Evolutionary conservation across 2,113 vertebrate genomes (phyloP), one percentile per base, ranked within the genome.

Genomic region (Marmota flaviventris): DNA sequence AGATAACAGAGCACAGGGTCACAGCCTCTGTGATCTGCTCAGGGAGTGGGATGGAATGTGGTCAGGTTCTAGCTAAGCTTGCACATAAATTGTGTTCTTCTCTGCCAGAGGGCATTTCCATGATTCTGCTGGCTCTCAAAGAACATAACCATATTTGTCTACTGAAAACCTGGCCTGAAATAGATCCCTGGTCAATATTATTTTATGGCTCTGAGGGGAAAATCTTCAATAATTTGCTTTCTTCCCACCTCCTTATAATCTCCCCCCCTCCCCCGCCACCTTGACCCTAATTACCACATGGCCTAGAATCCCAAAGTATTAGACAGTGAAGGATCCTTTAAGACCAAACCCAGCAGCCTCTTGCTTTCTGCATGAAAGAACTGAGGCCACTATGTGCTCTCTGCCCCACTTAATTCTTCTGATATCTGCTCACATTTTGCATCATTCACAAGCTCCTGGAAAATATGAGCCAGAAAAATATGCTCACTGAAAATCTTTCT

Each of bases 351-450:
- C 48, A 82, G 82, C 45, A 94, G 88, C 17, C 37, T 95, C 77
- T 89, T 79, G 85, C 69, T 94, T 94, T 93, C 82, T 82, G 39
- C 42, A 22, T 65, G 53, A 88, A 9, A 93, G 93, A 88, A 93
- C 45, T 20, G 75, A 95, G 75, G 34, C 93, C 39, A 78, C 69
- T 85, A 17, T 51, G 32, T 96, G 76, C 78, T 93, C 94, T 76
- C 89, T 94, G 73, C 51, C 34, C 42, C 82, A 91, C 34, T 94
- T 91, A 89, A 93, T 93, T 95, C 75, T 96, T 91, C 83, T 69
- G 73, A 24, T 95, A 92, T 20, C 69, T 63, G 32, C 72, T 69
- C 78, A 91, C 16, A 83, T 86, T 93, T 84, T 93, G 32, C n/a
- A 94, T 89, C 93, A 75, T 89, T 95, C 91, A 85, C 29, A 76